Base-by-base conservation (phyloP, 2,113 vertebrate species). In the Xiphorhynchus elegans region DNA sequence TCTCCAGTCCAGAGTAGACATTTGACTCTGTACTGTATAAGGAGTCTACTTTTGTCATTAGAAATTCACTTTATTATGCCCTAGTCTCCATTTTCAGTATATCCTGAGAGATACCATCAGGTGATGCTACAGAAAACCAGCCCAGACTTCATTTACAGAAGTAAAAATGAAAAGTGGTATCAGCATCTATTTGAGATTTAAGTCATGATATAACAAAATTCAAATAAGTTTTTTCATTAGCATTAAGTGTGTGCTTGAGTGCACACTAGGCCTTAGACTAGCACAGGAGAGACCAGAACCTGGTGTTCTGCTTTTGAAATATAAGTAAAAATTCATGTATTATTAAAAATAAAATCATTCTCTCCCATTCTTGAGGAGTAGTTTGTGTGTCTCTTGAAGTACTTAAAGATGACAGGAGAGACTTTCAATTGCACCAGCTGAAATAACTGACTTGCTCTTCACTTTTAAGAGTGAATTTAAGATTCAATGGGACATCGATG, bases 391-490 rank as follows among this genome's bases (percentile, higher is more conserved):
- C n/a, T 85, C 46, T 66, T 78, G 72, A 94, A 77, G 72, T 64
- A 72, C 50, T 86, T 88, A 63, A 81, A 4, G 72, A 40, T 84
- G 64, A 70, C 59, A 83, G 58, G 85, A 76, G 49, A 88, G 80
- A 95, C 12, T 77, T 94, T 66, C 72, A 90, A 0, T 88, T 70
- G 68, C 76, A 88, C n/a, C 37, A 86, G 64, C 92, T 86, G 90
- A 93, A 96, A 94, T 73, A 90, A 88, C 67, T 53, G 50, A 42
- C 47, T 78, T 81, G 13, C 56, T 90, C 83, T 94, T 90, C 79
- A 74, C 50, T 9, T 88, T 4, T 59, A 90, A 90, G 87, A 90
- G 59, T 68, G 66, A 78, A 75, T 75, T 93, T 79, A 75, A 84
- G 81, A 91, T 82, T 67, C 74, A 56, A 0, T 46, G 63, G 83